A percentile compares a stretch with the other conserved stretches of the same genome.
Evolutionary conservation across 2,113 vertebrate genomes (phyloP).

Genomic region (Poecile atricapillus): DNA sequence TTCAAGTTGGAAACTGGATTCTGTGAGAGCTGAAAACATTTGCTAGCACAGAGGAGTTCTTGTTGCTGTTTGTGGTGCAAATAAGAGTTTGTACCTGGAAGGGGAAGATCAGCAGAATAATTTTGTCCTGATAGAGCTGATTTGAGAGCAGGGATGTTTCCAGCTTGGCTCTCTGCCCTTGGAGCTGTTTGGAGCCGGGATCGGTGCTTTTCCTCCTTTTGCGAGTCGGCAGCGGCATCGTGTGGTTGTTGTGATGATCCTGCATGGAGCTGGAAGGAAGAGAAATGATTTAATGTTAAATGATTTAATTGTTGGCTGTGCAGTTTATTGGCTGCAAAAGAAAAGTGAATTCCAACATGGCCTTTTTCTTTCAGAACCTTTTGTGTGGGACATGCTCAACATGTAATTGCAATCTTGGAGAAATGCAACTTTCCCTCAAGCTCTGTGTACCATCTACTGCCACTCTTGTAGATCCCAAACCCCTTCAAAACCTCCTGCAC

Average conservation of each 20-base stretch:
- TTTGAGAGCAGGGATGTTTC: background rate
- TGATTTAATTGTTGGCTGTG: background rate
- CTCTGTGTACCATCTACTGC: background rate
- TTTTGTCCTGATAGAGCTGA: background rate
- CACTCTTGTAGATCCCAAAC: background rate
- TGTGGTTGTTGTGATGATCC: background rate
- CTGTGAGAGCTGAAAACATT: background rate
- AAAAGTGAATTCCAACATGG: background rate
- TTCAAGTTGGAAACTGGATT: background rate
- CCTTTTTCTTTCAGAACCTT: background rate
- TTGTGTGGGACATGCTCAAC: background rate
- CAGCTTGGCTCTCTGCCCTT: background rate
- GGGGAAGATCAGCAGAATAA: background rate
- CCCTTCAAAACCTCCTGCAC: background rate
- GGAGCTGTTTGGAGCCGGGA: background rate
- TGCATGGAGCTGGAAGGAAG: too few relatives aligned
- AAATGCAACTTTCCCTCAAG: background rate
- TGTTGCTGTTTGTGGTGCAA: background rate
- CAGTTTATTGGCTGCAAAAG: background rate
- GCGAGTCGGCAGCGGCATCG: background rate
- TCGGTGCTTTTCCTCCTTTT: background rate
- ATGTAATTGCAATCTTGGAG: background rate
- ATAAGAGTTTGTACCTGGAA: background rate
- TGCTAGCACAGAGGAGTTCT: background rate
- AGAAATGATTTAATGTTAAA: rapidly evolving